Percentiles rank a stretch among this genome's conserved stretches.
Conservation (phyloP, 2,113 vertebrate species). For the Clarias magur region DNA sequence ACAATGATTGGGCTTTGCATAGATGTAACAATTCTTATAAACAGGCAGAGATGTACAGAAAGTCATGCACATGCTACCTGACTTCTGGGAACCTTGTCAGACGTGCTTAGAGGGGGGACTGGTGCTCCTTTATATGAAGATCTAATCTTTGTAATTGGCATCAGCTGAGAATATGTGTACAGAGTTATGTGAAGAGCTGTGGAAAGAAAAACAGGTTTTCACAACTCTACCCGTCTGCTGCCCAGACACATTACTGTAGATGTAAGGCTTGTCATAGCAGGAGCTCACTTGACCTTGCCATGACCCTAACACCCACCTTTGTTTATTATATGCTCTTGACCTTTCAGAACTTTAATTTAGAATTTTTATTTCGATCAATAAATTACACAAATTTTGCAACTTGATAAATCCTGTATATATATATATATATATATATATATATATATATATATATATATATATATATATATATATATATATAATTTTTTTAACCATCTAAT, state of each 20-base stretch:
- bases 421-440: too few relatives aligned
- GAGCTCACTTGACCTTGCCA: conserved; percentile 4
- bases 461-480: too few relatives aligned
- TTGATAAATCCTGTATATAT: background rate
- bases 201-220: conserved; percentile 27
- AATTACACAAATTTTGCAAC: background rate
- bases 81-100: conserved; percentile 83
- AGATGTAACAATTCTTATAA: conserved; percentile 24
- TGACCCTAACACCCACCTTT: conserved; percentile 11
- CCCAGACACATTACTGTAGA: conserved; percentile 28
- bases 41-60: conserved; percentile 38
- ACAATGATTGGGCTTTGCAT: background rate
- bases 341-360: background rate
- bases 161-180: conserved; percentile 58
- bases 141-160: conserved; percentile 99
- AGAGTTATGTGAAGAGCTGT: conserved; percentile 25
- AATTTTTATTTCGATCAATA: background rate
- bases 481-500: too few relatives aligned
- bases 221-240: conserved; percentile 13
- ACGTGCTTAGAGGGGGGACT: conserved; percentile 79
- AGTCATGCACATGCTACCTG: conserved; percentile 38
- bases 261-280: conserved; percentile 15
- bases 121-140: conserved; percentile 86
- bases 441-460: too few relatives aligned
- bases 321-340: background rate